These are phyloP conservation scores for Acleris laterana DNA, from an alignment of 2,888 invertebrate species.

Conservation along the genomic window DNA sequence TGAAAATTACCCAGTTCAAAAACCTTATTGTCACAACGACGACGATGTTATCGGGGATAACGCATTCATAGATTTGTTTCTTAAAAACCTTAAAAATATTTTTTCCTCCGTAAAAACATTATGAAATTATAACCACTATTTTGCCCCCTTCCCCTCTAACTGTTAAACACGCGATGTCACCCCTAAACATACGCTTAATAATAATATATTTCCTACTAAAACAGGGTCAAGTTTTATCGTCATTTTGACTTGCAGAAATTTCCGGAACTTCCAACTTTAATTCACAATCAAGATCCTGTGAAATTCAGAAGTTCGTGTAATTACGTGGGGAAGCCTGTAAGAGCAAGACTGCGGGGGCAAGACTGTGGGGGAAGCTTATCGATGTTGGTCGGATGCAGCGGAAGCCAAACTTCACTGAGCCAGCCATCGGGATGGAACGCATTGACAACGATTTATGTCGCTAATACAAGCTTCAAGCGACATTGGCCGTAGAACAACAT, in stretches of 20 bases:
- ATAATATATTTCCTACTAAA: not conserved
- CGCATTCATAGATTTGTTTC: too few species aligned
- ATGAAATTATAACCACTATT: too few species aligned
- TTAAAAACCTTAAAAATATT: too few species aligned
- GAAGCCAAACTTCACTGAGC: conserved; percentile 5
- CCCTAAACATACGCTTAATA: not conserved
- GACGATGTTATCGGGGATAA: too few species aligned
- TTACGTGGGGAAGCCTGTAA: conserved; percentile 7
- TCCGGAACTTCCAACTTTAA: conserved; percentile 16
- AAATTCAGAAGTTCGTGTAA: conserved; percentile 14
- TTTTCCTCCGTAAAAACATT: too few species aligned
- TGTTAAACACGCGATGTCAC: not conserved
- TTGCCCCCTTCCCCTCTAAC: not conserved
- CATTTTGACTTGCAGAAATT: conserved; percentile 15
- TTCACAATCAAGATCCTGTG: conserved; percentile 23
- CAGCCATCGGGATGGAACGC: not conserved
- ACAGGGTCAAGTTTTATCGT: conserved; percentile 16
- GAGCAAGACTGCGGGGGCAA: not conserved
- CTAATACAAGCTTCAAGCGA: not conserved
- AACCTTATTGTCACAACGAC: too few species aligned
- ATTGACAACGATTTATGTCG: conserved; percentile 4
- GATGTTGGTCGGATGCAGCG: not conserved
- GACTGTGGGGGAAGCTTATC: not conserved
- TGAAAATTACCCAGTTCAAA: too few species aligned
- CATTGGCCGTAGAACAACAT: too few species aligned